Base-by-base conservation (phyloP, 2,797 vertebrate species). In the Characodon lateralis region DNA sequence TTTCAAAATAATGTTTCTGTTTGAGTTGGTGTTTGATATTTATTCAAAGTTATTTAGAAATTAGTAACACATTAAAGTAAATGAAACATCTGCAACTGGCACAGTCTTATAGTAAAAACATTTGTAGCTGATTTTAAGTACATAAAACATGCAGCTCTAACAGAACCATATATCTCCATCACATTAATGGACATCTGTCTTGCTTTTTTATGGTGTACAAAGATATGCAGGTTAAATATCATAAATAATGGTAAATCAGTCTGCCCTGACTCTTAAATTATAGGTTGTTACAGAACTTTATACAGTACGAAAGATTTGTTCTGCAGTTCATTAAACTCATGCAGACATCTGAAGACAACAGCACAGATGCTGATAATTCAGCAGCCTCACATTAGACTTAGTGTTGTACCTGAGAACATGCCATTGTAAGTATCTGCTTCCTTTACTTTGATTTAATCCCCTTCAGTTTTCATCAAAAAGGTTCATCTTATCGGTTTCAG, bases 391-490 rank as follows among this genome's bases (percentile, higher is more conserved):
- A 14, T 66, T 71, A 66, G 28, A 66, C 7, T 31, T 16, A 31
- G 71, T 46, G 9, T 26, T 41, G 2, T 31, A 26, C 24, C 28
- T 18, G 13, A 73, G 35, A 16, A 51, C 5, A 31, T 24, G 24
- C 12, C 70, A 66, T 50, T 65, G 39, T 35, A 22, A 9, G 24
- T 24, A 51, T 63, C 41, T 28, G 28, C 65, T 58, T 70, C n/a
- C 14, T 78, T 74, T 51, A 58, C 46, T 28, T 28, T 28, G 6
- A 58, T 31, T 65, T 56, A 50, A 66, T 79, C 28, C 58, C 55
- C 16, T 58, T 46, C 22, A 2, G 12, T 65, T 73, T 24, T 7
- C 50, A n/a, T 72, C 24, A 58, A 8, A 53, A 41, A 6, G 24
- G 16, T 51, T 43, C 22, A 59, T 50, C 59, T 6, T 55, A 59